These are phyloP conservation scores for Myiothlypis coronata DNA, from an alignment of 2,797 vertebrate species.

Conservation along the genomic window DNA sequence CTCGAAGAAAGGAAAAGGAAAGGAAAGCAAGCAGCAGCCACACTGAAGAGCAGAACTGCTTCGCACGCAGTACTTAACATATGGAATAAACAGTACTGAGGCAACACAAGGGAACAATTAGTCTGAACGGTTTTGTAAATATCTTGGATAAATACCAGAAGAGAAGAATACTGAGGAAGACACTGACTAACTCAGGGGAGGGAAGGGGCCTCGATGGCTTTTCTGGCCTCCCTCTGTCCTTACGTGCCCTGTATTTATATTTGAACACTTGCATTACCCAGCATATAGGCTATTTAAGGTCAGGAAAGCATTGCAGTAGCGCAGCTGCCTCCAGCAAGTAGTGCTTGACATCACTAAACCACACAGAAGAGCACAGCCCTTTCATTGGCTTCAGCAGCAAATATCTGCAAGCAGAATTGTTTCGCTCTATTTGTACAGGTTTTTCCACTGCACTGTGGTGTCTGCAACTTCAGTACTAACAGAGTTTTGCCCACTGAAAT, in stretches of 20 bases:
- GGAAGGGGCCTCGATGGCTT: conserved; percentile 58
- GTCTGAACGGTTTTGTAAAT: conserved; percentile 67
- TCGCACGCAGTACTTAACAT: conserved; percentile 66
- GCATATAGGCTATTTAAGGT: conserved; percentile 62
- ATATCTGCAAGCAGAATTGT: conserved; percentile 52
- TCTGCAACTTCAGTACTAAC: neutral
- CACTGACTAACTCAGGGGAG: conserved; percentile 64
- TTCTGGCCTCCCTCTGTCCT: conserved; percentile 71
- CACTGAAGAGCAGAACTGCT: conserved; percentile 56
- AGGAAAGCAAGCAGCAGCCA: conserved; percentile 55
- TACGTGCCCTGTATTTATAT: conserved; percentile 67
- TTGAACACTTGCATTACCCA: conserved; percentile 56
- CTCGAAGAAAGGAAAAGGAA: conserved; percentile 53
- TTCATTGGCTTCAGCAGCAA: conserved; percentile 48
- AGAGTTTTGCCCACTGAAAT: neutral
- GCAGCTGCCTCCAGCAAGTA: conserved; percentile 57
- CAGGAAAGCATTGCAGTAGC: conserved; percentile 29
- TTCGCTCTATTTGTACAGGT: conserved; percentile 55
- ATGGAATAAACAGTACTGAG: conserved; percentile 73
- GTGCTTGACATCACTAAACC: conserved; percentile 61
- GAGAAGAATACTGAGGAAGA: conserved; percentile 67
- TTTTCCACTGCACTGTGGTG: conserved; percentile 32
- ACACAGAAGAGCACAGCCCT: conserved; percentile 44
- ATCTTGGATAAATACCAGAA: conserved; percentile 72
- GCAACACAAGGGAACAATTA: conserved; percentile 76